A percentile compares a stretch with the other conserved stretches of the same genome.
Evolutionary conservation across 2,113 vertebrate species (phyloP).

Genomic region (Gymnogyps californianus): DNA sequence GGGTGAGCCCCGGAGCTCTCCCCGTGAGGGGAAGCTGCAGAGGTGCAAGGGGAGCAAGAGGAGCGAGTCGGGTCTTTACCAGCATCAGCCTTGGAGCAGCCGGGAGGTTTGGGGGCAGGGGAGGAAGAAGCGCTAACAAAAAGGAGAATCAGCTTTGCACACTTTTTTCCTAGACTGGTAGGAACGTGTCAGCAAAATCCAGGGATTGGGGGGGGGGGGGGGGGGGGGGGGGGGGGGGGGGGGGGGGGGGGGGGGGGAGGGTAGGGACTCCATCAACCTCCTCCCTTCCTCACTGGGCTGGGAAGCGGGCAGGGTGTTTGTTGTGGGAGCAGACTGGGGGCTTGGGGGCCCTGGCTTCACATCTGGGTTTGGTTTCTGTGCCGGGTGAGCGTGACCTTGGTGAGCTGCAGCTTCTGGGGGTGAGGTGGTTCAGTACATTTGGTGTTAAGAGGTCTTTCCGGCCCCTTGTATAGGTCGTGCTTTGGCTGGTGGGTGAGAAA

Average conservation of each 20-base stretch:
- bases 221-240: too few species aligned
- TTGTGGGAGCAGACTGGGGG: neutral
- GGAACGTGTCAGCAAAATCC: neutral
- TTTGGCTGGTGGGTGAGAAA: too few species aligned
- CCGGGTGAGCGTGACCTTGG: rapidly evolving
- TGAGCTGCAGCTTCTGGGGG: neutral
- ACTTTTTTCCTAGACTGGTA: too few species aligned
- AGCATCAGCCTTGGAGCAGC: neutral
- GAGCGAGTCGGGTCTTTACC: neutral
- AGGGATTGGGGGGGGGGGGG: rapidly evolving
- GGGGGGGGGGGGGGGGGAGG: too few species aligned
- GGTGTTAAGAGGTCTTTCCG: too few species aligned
- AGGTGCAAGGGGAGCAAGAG: neutral
- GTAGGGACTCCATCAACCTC: neutral
- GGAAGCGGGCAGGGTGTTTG: neutral
- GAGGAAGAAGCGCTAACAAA: rapidly evolving
- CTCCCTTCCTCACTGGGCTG: neutral
- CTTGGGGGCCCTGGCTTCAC: neutral
- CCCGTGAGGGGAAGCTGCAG: neutral
- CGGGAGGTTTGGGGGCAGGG: too few species aligned
- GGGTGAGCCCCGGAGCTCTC: neutral
- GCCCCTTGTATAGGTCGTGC: rapidly evolving
- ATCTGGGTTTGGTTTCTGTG: neutral
- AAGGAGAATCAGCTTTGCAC: neutral
- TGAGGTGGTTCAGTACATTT: neutral